Percentiles rank a stretch among this genome's conserved stretches.
Evolutionary conservation across 2,888 invertebrate genomes (phyloP).

Genomic region (Epistrophella euchroma): DNA sequence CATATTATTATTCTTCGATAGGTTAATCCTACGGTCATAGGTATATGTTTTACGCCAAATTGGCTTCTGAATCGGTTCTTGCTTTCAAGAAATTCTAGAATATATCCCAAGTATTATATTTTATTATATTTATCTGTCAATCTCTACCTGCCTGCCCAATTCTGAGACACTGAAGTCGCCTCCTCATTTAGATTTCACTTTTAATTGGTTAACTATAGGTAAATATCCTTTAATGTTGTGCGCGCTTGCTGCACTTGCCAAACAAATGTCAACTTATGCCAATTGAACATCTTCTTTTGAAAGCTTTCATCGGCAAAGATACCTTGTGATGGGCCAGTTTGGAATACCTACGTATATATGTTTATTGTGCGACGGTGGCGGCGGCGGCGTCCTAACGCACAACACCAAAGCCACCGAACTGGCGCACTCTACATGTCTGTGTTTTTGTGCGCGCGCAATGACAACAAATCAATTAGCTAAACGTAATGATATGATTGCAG

Average conservation of each 20-base stretch:
- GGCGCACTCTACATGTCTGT: conserved; percentile 33
- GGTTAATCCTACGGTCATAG: too few species aligned
- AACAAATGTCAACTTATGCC: conserved; percentile 72
- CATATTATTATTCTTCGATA: too few species aligned
- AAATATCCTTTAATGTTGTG: conserved; percentile 63
- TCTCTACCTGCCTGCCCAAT: background rate
- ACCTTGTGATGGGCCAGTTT: conserved; percentile 15
- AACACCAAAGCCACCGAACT: conserved; percentile 36
- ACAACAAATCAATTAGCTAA: conserved; percentile 76
- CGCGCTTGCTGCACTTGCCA: conserved; percentile 63
- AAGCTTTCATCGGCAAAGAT: conserved; percentile 63
- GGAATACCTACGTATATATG: too few species aligned
- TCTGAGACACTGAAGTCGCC: conserved; percentile 49
- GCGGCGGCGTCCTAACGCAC: conserved; percentile 45
- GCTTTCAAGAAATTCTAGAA: background rate
- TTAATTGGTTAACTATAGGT: conserved; percentile 60
- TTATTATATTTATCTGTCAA: conserved; percentile 30
- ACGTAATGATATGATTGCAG: conserved; percentile 75
- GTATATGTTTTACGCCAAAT: background rate
- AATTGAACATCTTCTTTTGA: conserved; percentile 72
- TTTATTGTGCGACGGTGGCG: background rate
- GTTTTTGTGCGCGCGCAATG: conserved; percentile 57
- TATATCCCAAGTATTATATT: conserved; percentile 6
- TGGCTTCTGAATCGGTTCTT: background rate
- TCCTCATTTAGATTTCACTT: conserved; percentile 68